Base-by-base conservation (phyloP, 1,140 invertebrate genomes). In the Lucilia cuprina region DNA sequence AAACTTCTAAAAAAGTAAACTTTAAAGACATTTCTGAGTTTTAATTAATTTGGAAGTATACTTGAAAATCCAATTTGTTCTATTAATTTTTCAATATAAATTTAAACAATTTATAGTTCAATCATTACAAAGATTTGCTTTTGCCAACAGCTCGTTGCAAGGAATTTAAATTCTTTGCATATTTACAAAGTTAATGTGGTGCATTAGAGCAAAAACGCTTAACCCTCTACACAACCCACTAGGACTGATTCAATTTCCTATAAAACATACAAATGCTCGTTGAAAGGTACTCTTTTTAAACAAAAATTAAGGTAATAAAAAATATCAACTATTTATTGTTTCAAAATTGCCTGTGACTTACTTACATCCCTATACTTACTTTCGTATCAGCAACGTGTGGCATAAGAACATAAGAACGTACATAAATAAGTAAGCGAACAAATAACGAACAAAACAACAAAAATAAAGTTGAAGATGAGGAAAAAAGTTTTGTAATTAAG, bases 131-230 rank as follows among this genome's bases (percentile, higher is more conserved):
- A 17, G 3, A 55, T 30, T 30, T 30, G 12, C 17, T 13, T 14
- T 5, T 21, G 30, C 30, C 74, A 77, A 77, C 34, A 77, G 41
- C 41, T 80, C 10, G 77, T 70, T 19, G 65, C n/a, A 19, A 41
- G 49, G 17, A 80, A 21, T 80, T 80, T 80, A 80, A 80, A 80
- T 80, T 80, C 41, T 50, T 12, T 80, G 77, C 77, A 80, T 80
- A 80, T 80, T 80, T 47, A 49, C 77, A 80, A 80, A 80, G 77
- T 80, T 80, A 80, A 80, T 80, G 77, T 80, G 35, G 77, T 47
- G 41, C 41, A 80, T 80, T 80, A 80, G 41, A 49, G 77, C 77
- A 35, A 77, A 41, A 80, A 80, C 41, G 41, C 50, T 80, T 19
- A 19, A 80, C 12, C n/a, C 47, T 47, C 34, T 19, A 55, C 50